Conservation (phyloP, 2,888 invertebrate genomes). For the Hirtodrosophila duncani region DNA sequence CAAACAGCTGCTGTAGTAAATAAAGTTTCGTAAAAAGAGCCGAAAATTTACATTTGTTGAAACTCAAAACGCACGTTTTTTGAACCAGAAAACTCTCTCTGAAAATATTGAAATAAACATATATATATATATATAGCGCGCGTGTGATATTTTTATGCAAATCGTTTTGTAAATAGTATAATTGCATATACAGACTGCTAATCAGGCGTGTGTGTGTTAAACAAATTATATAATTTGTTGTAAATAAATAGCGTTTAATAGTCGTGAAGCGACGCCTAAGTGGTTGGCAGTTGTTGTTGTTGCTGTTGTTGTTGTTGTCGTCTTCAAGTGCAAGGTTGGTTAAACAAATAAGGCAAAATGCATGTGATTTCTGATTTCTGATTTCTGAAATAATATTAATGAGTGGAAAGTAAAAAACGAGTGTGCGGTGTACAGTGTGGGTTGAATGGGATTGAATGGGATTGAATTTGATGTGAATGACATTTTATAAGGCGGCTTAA, state of each 20-base stretch:
- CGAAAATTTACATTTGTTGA: slow-evolving; percentile 1
- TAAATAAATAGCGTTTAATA: slow-evolving; percentile 34
- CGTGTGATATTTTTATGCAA: slow-evolving; percentile 26
- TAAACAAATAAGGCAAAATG: slow-evolving; percentile 1
- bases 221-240: slow-evolving; percentile 52
- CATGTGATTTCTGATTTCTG: slow-evolving; percentile 10
- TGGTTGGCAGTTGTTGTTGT: not conserved
- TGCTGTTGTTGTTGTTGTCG: slow-evolving; percentile 14
- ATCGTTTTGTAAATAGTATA: slow-evolving; percentile 20
- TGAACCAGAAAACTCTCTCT: not conserved
- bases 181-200: slow-evolving; percentile 13
- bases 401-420: too few species aligned
- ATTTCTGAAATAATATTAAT: too few species aligned
- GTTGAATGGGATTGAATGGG: too few species aligned
- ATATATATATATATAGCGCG: slow-evolving; percentile 33
- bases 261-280: not conserved
- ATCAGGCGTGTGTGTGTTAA: slow-evolving; percentile 33
- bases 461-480: too few species aligned
- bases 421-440: too few species aligned
- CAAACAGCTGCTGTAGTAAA: slow-evolving; percentile 51
- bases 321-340: slow-evolving; percentile 59
- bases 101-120: slow-evolving; percentile 6
- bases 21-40: slow-evolving; percentile 16
- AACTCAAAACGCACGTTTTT: slow-evolving; percentile 13
- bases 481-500: too few species aligned